phyloP scores from a whole-genome alignment of 2,888 invertebrate species.

The Rhagonycha lutea region DNA sequence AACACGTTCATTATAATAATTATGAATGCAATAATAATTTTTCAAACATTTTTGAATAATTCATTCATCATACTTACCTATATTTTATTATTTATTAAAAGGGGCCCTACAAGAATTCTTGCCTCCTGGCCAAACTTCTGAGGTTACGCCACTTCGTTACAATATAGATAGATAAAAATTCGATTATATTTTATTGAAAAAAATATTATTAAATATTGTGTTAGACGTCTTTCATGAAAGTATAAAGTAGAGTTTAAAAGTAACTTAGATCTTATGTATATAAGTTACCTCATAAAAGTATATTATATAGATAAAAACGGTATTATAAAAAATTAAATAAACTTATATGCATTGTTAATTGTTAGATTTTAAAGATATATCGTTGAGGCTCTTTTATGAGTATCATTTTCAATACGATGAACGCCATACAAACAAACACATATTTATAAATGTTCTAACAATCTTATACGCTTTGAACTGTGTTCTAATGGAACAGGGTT shows the following conservation, averaged over 20 bases:
- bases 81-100: no score
- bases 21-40: no score
- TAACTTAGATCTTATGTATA: background rate
- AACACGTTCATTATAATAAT: no score
- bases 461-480: constrained; percentile 34
- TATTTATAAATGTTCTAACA: constrained; percentile 22
- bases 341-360: background rate
- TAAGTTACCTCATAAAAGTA: background rate
- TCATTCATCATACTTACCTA: no score
- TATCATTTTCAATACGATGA: background rate
- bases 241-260: background rate
- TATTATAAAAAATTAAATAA: background rate
- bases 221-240: background rate
- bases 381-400: background rate
- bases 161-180: background rate
- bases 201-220: background rate
- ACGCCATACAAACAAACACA: constrained; percentile 13
- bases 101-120: no score
- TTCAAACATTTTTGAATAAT: no score
- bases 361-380: background rate
- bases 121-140: no score
- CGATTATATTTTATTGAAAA: background rate
- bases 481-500: constrained; percentile 33
- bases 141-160: no score
- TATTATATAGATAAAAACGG: background rate